Percentiles rank a stretch among this genome's conserved stretches.
Evolutionary conservation across 2,113 vertebrate genomes (phyloP).

Genomic region (Suricata suricatta): DNA sequence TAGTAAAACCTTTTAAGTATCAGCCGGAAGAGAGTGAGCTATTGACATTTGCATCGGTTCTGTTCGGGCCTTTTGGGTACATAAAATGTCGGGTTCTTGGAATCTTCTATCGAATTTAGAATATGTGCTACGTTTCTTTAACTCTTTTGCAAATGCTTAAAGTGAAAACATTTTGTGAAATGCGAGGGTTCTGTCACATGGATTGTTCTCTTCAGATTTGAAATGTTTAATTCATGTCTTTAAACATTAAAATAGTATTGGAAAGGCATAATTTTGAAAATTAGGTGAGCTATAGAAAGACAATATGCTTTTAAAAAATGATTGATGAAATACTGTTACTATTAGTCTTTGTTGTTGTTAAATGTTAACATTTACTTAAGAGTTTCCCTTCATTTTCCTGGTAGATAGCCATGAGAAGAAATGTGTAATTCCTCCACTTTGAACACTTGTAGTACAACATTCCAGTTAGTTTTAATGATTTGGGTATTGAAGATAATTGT

Average conservation of each 20-base stretch:
- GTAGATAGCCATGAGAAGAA: conserved; percentile 38
- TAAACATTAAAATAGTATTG: conserved; percentile 61
- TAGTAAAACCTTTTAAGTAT: conserved; percentile 75
- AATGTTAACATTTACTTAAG: conserved; percentile 61
- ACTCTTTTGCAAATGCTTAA: conserved; percentile 67
- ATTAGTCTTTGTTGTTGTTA: conserved; percentile 39
- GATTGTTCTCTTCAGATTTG: conserved; percentile 66
- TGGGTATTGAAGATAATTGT: conserved; percentile 58
- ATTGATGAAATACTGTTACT: conserved; percentile 49
- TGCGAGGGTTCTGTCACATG: conserved; percentile 45
- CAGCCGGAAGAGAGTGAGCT: conserved; percentile 39
- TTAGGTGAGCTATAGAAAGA: conserved; percentile 31
- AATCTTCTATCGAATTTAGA: conserved; percentile 65
- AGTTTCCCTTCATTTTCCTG: conserved; percentile 51
- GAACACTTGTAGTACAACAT: conserved; percentile 56
- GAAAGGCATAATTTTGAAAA: conserved; percentile 60
- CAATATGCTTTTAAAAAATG: conserved; percentile 38
- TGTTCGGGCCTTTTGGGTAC: conserved; percentile 61
- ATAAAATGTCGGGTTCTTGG: conserved; percentile 68
- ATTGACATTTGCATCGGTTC: conserved; percentile 64
- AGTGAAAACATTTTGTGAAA: conserved; percentile 66
- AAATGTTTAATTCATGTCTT: conserved; percentile 67
- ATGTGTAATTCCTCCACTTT: conserved; percentile 42
- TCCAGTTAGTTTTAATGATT: conserved; percentile 64
- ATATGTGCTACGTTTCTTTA: conserved; percentile 65